Conservation (phyloP, 2,797 vertebrate species). For the Aphelocoma californica region DNA sequence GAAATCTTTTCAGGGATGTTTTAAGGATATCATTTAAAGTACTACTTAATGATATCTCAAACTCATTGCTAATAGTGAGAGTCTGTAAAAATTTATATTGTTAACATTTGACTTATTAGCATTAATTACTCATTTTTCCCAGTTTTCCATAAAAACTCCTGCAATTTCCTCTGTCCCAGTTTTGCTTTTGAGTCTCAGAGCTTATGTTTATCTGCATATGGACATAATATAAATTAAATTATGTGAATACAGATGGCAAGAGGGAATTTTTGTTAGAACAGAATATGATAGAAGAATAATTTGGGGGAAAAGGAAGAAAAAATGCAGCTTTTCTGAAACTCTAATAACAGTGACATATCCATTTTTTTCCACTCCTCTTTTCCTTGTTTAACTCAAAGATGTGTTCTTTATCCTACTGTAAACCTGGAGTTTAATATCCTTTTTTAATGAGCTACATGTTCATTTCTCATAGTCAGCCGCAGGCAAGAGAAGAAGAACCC, state of each 20-base stretch:
- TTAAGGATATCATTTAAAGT: neutral
- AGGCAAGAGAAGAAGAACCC: neutral
- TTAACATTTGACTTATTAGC: neutral
- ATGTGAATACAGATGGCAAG: neutral
- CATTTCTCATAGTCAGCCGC: neutral
- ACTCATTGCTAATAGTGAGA: neutral
- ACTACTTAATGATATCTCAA: neutral
- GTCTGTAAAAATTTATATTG: neutral
- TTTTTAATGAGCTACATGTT: neutral
- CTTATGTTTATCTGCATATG: neutral
- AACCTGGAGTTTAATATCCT: neutral
- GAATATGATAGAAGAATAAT: neutral
- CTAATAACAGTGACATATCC: neutral
- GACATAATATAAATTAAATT: neutral
- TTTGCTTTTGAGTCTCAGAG: neutral
- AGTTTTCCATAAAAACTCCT: neutral
- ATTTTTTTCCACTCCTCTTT: neutral
- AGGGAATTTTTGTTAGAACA: accelerated
- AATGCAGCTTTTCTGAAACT: neutral
- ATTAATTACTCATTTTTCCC: neutral
- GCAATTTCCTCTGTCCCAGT: neutral
- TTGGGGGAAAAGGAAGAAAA: neutral
- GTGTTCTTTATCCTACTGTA: neutral
- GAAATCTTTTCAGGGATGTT: neutral
- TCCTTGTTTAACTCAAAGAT: neutral